These are phyloP conservation scores for Melanerpes formicivorus DNA, from an alignment of 2,113 vertebrate species.

Conservation along the genomic window DNA sequence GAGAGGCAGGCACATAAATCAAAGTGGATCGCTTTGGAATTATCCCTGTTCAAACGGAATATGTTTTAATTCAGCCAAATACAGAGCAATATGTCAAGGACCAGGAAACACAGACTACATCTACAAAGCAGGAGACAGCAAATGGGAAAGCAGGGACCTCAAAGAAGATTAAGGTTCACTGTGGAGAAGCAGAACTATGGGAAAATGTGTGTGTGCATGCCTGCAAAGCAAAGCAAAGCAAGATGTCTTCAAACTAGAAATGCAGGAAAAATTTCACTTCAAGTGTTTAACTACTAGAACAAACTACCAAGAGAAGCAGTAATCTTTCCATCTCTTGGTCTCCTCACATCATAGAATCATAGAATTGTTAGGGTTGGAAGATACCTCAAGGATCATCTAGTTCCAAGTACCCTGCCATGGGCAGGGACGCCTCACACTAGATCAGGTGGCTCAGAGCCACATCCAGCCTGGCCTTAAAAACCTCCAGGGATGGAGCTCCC, in stretches of 20 bases:
- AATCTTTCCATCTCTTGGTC: background rate
- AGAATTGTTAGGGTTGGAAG: too few species aligned
- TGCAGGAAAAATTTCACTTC: background rate
- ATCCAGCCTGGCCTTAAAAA: too few species aligned
- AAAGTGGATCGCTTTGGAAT: background rate
- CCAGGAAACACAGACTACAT: background rate
- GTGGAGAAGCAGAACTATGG: background rate
- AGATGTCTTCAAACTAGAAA: background rate
- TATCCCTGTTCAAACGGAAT: background rate
- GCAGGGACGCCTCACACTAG: too few species aligned
- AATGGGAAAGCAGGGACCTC: background rate
- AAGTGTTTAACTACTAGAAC: constrained; percentile 16
- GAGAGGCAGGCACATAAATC: background rate
- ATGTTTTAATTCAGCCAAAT: background rate
- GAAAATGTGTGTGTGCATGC: background rate
- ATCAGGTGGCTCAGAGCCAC: too few species aligned
- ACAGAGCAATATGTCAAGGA: background rate
- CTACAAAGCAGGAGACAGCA: background rate
- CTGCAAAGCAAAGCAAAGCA: constrained; percentile 4
- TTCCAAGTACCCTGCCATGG: too few species aligned
- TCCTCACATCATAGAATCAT: background rate
- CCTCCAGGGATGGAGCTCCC: too few species aligned
- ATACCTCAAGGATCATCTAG: too few species aligned
- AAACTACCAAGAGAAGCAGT: background rate
- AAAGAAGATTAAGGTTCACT: background rate